Conservation (phyloP, 1,140 invertebrate genomes). For the Danaus plexippus region DNA sequence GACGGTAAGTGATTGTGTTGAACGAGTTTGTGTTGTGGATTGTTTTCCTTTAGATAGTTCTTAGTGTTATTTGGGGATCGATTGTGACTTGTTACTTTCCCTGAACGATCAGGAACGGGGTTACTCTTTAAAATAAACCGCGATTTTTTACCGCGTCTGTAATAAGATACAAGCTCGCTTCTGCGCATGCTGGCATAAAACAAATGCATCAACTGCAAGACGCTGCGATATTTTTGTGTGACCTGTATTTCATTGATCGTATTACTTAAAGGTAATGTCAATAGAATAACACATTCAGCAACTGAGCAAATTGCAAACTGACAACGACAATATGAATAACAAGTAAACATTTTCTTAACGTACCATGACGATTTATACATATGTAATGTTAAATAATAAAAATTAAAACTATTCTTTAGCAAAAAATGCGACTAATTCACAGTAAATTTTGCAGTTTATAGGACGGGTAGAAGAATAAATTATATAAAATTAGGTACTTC, state of each 20-base stretch:
- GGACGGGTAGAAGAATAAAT: no score
- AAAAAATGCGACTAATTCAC: no score
- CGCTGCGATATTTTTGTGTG: constrained; percentile 14
- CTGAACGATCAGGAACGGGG: constrained; percentile 48
- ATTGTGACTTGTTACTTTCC: constrained; percentile 45
- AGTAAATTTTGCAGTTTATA: no score
- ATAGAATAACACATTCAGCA: not conserved
- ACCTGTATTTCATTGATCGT: constrained; percentile 21
- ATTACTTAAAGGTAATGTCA: constrained; percentile 8
- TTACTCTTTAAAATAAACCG: constrained; percentile 55
- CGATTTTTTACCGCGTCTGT: constrained; percentile 46
- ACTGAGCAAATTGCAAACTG: constrained; percentile 9
- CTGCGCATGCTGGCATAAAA: constrained; percentile 33
- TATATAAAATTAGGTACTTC: no score
- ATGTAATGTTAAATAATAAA: no score
- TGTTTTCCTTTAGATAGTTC: constrained; percentile 15
- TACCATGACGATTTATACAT: no score
- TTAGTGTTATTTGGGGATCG: constrained; percentile 13
- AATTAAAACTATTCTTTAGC: no score
- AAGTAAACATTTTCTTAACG: no score
- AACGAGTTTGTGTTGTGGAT: constrained; percentile 24
- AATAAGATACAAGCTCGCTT: constrained; percentile 24
- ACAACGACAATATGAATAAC: no score
- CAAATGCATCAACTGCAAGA: constrained; percentile 30
- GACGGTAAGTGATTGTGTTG: constrained; percentile 40